phyloP scores from a whole-genome alignment of 1,140 invertebrate genomes.

The Sarcophaga bullata region DNA sequence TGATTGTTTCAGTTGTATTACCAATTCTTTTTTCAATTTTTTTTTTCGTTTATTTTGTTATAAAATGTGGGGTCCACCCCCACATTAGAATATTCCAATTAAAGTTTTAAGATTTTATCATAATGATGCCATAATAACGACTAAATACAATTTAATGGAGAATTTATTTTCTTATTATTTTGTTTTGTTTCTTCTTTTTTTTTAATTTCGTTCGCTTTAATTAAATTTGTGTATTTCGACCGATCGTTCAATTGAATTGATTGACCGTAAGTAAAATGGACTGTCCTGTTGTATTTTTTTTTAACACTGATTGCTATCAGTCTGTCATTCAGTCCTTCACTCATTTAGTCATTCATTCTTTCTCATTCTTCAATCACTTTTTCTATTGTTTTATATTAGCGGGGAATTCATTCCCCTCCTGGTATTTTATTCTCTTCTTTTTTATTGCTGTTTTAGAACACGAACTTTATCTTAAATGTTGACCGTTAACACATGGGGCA shows the following conservation, averaged over 20 bases:
- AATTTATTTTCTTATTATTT: neutral
- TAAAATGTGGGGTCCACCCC: neutral
- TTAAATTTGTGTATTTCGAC: neutral
- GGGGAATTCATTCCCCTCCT: too few species aligned
- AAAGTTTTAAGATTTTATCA: neutral
- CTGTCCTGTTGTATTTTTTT: neutral
- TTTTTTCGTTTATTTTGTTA: too few species aligned
- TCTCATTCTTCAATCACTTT: too few species aligned
- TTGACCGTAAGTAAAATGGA: neutral
- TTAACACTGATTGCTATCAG: neutral
- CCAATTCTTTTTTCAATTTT: neutral
- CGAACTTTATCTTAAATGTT: conserved; percentile 1
- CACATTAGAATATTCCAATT: neutral
- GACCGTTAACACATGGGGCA: conserved; percentile 24
- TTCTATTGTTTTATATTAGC: too few species aligned
- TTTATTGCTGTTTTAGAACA: too few species aligned
- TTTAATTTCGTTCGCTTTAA: neutral
- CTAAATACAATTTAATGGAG: neutral
- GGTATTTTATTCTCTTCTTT: too few species aligned
- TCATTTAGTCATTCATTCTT: too few species aligned
- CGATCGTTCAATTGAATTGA: neutral
- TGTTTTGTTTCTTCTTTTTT: neutral
- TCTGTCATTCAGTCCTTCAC: neutral
- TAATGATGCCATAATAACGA: conserved; percentile 6
- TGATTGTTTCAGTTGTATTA: neutral